phyloP scores from a whole-genome alignment of 2,113 vertebrate genomes.

The Cnemophilus loriae region DNA sequence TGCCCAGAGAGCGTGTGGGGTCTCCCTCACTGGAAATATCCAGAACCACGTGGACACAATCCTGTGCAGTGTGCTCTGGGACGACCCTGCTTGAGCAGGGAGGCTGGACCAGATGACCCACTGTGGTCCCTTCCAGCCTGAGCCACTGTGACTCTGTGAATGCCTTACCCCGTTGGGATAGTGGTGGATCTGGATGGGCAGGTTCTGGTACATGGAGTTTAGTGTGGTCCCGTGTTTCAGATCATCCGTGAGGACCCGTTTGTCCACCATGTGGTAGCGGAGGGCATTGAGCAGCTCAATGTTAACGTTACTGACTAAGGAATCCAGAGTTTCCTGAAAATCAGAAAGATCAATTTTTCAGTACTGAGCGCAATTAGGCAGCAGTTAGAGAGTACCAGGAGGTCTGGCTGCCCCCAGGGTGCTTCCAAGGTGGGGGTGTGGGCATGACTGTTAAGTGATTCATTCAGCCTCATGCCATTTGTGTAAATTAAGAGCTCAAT shows the following conservation, averaged over 20 bases:
- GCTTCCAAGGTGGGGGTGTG: not conserved
- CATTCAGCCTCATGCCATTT: not conserved
- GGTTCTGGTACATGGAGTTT: slow-evolving; percentile 94
- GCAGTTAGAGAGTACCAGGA: not conserved
- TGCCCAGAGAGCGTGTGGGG: not conserved
- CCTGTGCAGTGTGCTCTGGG: not conserved
- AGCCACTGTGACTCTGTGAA: not conserved
- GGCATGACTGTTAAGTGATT: not conserved
- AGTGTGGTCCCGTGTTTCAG: slow-evolving; percentile 84
- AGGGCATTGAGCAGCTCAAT: slow-evolving; percentile 96
- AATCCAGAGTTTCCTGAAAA: slow-evolving; percentile 91
- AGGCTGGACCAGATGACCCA: not conserved
- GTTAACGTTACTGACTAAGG: slow-evolving; percentile 96
- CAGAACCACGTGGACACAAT: not conserved
- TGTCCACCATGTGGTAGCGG: slow-evolving; percentile 95
- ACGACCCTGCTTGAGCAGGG: not conserved
- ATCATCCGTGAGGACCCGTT: slow-evolving; percentile 88
- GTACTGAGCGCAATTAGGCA: not conserved
- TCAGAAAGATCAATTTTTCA: not conserved
- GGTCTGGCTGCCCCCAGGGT: not conserved
- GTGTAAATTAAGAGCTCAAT: not conserved
- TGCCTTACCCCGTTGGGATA: slow-evolving; percentile 89
- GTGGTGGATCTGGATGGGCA: slow-evolving; percentile 91
- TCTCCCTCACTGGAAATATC: not conserved
- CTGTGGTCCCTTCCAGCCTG: not conserved